These are phyloP conservation scores for Pecten maximus DNA, from an alignment of 2,888 invertebrate genomes.

Conservation along the genomic window DNA sequence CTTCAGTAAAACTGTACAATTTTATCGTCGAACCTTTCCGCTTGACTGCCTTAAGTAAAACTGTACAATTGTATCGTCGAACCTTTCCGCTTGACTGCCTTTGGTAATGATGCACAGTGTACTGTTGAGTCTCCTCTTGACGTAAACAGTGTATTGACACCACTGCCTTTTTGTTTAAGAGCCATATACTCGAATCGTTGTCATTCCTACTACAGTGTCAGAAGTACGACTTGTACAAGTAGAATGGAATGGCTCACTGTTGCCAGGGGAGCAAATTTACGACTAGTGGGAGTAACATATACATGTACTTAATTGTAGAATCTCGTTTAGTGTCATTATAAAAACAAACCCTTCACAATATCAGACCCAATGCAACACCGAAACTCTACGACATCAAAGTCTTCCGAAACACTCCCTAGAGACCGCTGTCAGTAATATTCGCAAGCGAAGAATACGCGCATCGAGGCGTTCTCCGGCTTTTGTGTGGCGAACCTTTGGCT, in stretches of 20 bases:
- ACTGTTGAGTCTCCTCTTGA: no score
- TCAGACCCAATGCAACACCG: not conserved
- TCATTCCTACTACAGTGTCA: not conserved
- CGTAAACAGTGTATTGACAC: not conserved
- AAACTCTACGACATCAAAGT: conserved; percentile 15
- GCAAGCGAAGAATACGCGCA: not conserved
- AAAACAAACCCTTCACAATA: not conserved
- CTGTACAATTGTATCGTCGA: no score
- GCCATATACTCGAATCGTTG: not conserved
- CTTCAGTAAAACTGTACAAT: no score
- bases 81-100: no score
- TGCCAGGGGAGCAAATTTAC: not conserved
- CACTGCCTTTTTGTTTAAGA: not conserved
- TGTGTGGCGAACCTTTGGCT: not conserved
- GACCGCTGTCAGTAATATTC: conserved; percentile 16
- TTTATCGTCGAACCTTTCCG: no score
- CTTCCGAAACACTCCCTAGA: not conserved
- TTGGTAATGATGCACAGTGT: no score
- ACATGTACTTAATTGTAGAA: not conserved
- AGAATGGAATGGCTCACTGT: not conserved
- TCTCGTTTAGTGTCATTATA: not conserved
- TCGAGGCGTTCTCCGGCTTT: not conserved
- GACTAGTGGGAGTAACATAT: not conserved
- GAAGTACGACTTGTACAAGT: not conserved
- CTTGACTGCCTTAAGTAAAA: no score